Evolutionary conservation across 2,113 vertebrate species (phyloP).

Genomic region (Sphyrna mokarran): DNA sequence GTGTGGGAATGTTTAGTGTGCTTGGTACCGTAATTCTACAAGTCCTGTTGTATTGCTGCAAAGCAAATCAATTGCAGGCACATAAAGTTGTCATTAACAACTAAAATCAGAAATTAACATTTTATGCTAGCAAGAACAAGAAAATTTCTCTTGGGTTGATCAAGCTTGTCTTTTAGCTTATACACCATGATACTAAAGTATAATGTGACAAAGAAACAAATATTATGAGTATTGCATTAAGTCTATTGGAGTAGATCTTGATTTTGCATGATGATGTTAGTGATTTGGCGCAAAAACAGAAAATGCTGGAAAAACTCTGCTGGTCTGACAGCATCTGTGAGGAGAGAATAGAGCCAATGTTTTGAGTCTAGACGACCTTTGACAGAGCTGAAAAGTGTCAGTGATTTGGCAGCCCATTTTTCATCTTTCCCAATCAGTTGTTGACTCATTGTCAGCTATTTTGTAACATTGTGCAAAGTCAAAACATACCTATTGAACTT

Average conservation of each 20-base stretch:
- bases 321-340: too few relatives aligned
- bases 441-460: background rate
- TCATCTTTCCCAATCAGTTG: background rate
- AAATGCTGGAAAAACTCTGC: too few relatives aligned
- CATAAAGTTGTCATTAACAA: background rate
- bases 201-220: background rate
- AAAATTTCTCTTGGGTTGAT: background rate
- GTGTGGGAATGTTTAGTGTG: background rate
- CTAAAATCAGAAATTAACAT: background rate
- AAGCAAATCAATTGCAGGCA: background rate
- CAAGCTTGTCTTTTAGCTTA: background rate
- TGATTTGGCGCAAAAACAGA: too few relatives aligned
- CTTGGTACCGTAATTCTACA: background rate
- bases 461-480: background rate
- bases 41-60: background rate
- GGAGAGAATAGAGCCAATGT: too few relatives aligned
- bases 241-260: background rate
- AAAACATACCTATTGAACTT: background rate
- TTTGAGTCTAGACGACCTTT: too few relatives aligned
- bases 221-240: background rate
- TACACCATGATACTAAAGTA: background rate
- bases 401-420: background rate
- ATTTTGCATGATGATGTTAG: background rate
- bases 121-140: background rate
- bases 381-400: too few relatives aligned